These are phyloP conservation scores for Rotaria macrura DNA, from an alignment of 2,888 invertebrate genomes.

Conservation along the genomic window DNA sequence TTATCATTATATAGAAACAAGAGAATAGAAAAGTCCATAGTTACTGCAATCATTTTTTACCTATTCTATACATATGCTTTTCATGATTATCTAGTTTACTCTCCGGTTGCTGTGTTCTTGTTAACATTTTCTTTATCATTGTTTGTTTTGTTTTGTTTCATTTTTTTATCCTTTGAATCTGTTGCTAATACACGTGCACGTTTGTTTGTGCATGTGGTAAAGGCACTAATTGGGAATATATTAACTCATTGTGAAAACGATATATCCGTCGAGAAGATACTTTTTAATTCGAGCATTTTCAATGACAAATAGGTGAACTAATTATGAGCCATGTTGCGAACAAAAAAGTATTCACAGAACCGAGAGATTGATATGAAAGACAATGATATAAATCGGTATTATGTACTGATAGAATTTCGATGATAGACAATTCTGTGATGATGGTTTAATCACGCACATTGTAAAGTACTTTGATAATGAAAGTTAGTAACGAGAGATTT, in stretches of 20 bases:
- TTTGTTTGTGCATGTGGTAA: not conserved
- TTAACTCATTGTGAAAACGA: not conserved
- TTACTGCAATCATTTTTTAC: not conserved
- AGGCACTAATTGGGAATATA: not conserved
- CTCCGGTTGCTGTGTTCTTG: slow-evolving; percentile 6
- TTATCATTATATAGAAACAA: not conserved
- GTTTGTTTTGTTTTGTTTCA: not conserved
- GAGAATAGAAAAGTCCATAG: not conserved
- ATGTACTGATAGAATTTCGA: no score
- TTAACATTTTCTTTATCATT: not conserved
- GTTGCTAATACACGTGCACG: not conserved
- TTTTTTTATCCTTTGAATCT: not conserved
- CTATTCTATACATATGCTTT: not conserved
- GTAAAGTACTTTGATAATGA: no score
- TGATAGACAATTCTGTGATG: no score
- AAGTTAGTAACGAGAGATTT: no score
- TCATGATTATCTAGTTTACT: not conserved
- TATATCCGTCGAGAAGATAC: not conserved
- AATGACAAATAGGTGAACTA: no score
- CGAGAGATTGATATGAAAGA: no score
- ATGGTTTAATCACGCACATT: no score
- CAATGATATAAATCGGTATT: no score
- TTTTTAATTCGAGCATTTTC: no score
- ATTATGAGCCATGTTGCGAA: no score
- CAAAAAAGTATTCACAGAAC: no score